Evolutionary conservation across 2,113 vertebrate genomes (phyloP), one percentile per base, ranked within the genome.

Genomic region (Agapornis roseicollis): DNA sequence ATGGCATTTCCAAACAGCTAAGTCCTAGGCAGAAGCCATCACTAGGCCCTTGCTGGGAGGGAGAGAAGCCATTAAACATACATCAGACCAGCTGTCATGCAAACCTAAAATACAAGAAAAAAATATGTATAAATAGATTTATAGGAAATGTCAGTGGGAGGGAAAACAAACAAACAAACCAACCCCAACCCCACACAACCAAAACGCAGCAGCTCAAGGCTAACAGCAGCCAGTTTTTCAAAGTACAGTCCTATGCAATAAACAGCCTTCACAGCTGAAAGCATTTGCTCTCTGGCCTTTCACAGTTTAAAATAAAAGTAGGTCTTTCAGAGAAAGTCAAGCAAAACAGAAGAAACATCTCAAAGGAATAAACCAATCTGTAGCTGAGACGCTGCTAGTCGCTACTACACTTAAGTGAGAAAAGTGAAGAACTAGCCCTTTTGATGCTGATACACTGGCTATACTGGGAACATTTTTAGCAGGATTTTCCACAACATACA

Each of bases 401-500:
- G 27, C 8, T 25, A 24, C 28, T 42, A 29, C 27, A 31, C 13
- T 39, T 58, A 3, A 72, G 9, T 0, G 79, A 13, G 33, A 39
- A 65, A 73, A 77, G 17, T 37, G 15, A 73, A 65, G 85, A 81
- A 49, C 7, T 5, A 76, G 11, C 23, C 31, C 19, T 61, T 89
- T 89, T 80, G 25, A 65, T 37, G 41, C 23, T 24, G 27, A 65
- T 33, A 37, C 15, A 44, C 11, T 31, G 11, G 52, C 47, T 42
- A 37, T 12, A 17, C 25, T 6, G 6, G 23, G 24, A 14, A 4
- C 53, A 33, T 37, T 77, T 88, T 70, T 55, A 64, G 7, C 13
- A 27, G 24, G 29, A 68, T 69, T 65, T 78, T 72, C 37, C 11
- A 11, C 13, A 64, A 63, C 0, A 0, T 47, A n/a, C 8, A 19